These are phyloP conservation scores for Machimus atricapillus DNA, from an alignment of 2,888 invertebrate genomes.

Conservation along the genomic window DNA sequence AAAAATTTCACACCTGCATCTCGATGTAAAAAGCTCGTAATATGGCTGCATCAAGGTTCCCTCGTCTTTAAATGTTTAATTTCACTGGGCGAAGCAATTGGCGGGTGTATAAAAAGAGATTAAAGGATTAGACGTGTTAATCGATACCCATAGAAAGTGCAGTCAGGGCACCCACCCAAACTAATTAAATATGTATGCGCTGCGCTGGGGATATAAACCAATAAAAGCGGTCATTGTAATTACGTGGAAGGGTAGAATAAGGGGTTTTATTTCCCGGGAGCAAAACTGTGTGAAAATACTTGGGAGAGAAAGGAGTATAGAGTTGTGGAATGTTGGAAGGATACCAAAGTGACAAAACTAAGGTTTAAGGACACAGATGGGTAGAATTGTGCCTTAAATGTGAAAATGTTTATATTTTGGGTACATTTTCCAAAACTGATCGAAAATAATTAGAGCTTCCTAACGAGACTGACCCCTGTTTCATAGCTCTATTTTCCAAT, in stretches of 20 bases:
- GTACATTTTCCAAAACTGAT: not conserved
- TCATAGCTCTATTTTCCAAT: not conserved
- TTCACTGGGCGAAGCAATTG: not conserved
- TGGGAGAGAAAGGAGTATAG: not conserved
- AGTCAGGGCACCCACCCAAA: not conserved
- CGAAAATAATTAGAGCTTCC: not conserved
- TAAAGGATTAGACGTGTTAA: constrained; percentile 25
- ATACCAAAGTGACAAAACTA: not conserved
- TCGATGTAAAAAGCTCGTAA: not conserved
- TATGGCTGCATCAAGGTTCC: not conserved
- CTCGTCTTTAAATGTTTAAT: not conserved
- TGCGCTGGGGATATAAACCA: not conserved
- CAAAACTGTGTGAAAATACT: not conserved
- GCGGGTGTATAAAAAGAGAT: constrained; percentile 1
- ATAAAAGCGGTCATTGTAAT: not conserved
- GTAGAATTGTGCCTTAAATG: not conserved
- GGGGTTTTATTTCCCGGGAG: not conserved
- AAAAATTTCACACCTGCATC: not conserved
- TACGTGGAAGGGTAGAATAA: not conserved
- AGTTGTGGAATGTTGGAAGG: not conserved
- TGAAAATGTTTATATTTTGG: not conserved
- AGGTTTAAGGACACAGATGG: not conserved
- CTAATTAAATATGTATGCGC: not conserved
- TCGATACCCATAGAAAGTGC: not conserved
- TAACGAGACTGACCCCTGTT: not conserved